These are phyloP conservation scores for Saccostrea echinata DNA, from an alignment of 1,140 invertebrate genomes.

Conservation along the genomic window DNA sequence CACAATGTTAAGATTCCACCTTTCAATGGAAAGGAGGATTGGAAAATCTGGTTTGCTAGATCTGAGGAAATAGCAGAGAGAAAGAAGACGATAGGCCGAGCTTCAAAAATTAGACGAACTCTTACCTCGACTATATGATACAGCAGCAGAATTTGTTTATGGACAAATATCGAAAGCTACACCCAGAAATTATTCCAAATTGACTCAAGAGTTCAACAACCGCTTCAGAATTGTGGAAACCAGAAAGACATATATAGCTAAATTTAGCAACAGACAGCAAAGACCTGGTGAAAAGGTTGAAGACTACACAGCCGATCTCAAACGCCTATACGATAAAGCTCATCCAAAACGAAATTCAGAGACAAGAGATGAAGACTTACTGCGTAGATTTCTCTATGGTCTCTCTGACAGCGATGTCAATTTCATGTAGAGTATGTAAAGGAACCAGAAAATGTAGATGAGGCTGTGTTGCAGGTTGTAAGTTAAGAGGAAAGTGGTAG, in stretches of 20 bases:
- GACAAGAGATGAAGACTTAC: slow-evolving; percentile 36
- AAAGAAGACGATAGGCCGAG: too few relatives aligned
- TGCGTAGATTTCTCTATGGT: not conserved
- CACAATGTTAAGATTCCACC: too few relatives aligned
- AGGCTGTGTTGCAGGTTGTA: slow-evolving; percentile 43
- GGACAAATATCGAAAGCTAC: slow-evolving; percentile 2
- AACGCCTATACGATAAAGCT: slow-evolving; percentile 35
- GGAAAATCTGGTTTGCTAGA: too few relatives aligned
- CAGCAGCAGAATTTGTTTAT: slow-evolving; percentile 36
- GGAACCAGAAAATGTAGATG: slow-evolving; percentile 32
- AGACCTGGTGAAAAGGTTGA: slow-evolving; percentile 30
- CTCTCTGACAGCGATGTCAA: slow-evolving; percentile 1
- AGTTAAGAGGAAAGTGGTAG: slow-evolving; percentile 17
- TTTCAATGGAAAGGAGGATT: too few relatives aligned
- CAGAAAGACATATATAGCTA: slow-evolving; percentile 7
- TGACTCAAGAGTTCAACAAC: slow-evolving; percentile 2
- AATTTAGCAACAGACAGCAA: slow-evolving; percentile 38
- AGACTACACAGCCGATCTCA: slow-evolving; percentile 41
- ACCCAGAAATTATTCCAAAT: not conserved
- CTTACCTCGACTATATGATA: not conserved
- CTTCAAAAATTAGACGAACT: not conserved
- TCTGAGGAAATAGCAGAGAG: too few relatives aligned
- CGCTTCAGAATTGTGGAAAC: slow-evolving; percentile 42
- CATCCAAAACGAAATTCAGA: slow-evolving; percentile 20
- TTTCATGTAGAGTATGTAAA: slow-evolving; percentile 41